A percentile compares a stretch with the other conserved stretches of the same genome.
phyloP scores from a whole-genome alignment of 2,113 vertebrate species.

The Phalacrocorax pelagicus region DNA sequence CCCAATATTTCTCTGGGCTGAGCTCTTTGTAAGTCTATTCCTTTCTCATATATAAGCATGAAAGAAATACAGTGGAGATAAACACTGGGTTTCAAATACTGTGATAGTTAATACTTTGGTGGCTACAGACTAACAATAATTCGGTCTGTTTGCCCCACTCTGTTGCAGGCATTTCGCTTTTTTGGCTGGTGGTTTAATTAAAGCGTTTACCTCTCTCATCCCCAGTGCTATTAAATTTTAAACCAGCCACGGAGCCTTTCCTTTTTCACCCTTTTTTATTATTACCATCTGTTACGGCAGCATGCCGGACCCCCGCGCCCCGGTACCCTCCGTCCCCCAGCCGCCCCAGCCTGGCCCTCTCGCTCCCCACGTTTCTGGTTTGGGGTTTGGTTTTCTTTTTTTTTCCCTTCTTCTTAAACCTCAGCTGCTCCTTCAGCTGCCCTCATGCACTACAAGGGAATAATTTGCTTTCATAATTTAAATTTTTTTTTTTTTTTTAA shows the following conservation, averaged over 20 bases:
- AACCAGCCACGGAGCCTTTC: constrained; percentile 4
- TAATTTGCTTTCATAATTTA: constrained; percentile 73
- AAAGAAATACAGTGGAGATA: constrained; percentile 43
- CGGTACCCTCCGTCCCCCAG: not conserved
- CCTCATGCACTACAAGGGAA: constrained; percentile 54
- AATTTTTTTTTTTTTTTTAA: constrained; percentile 74
- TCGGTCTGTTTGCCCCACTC: not conserved
- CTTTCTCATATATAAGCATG: constrained; percentile 30
- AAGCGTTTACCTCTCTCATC: constrained; percentile 32
- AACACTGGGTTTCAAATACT: constrained; percentile 29
- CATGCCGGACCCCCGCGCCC: not conserved
- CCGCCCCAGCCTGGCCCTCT: constrained; percentile 6
- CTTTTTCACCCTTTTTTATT: not conserved
- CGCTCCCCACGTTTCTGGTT: not conserved
- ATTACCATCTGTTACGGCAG: not conserved
- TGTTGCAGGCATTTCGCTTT: not conserved
- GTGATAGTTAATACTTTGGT: not conserved
- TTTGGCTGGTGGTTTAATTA: constrained; percentile 27
- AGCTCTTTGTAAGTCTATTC: constrained; percentile 31
- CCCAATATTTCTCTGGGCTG: not conserved
- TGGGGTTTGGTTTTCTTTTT: not conserved
- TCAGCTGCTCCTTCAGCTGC: constrained; percentile 25
- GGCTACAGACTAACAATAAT: constrained; percentile 30
- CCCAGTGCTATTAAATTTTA: constrained; percentile 54
- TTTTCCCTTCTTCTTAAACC: constrained; percentile 42